Percentiles rank a stretch among this genome's conserved stretches.
These are phyloP conservation scores for Holothuria leucospilota DNA, from an alignment of 53 echinoderm and acorn worm genomes.

Conservation along the genomic window DNA sequence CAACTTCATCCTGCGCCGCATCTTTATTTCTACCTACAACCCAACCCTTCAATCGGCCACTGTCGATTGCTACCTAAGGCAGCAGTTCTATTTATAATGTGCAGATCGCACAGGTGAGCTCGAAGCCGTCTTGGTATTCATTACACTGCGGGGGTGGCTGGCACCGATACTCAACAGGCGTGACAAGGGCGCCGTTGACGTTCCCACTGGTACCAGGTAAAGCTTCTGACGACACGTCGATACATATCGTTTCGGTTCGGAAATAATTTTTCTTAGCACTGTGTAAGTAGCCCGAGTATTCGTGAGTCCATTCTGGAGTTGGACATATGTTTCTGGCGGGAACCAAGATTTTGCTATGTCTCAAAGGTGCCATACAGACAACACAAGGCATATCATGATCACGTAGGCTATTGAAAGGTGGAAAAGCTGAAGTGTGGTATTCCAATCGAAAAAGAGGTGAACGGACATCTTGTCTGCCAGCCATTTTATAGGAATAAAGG, in stretches of 20 bases:
- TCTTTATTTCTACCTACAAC: too few species aligned
- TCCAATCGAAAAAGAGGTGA: neutral
- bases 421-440: neutral
- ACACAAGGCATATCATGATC: conserved; percentile 7
- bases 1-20: too few species aligned
- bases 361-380: conserved; percentile 18
- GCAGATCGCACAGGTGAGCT: conserved; percentile 33
- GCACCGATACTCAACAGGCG: neutral
- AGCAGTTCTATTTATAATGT: neutral
- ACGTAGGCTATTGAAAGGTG: neutral
- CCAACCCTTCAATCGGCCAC: too few species aligned
- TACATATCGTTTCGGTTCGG: conserved; percentile 15
- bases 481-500: neutral
- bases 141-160: neutral
- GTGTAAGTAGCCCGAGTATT: conserved; percentile 35
- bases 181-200: neutral
- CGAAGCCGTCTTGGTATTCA: conserved; percentile 9
- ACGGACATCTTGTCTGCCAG: neutral
- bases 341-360: conserved; percentile 2
- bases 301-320: conserved; percentile 8
- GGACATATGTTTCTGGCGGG: conserved; percentile 12
- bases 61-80: too few species aligned
- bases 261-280: conserved; percentile 2
- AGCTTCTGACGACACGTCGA: neutral
- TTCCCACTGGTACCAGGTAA: neutral